A percentile compares a stretch with the other conserved stretches of the same genome.
Conservation (phyloP, 2,888 invertebrate species). For the Thereva nobilitata region DNA sequence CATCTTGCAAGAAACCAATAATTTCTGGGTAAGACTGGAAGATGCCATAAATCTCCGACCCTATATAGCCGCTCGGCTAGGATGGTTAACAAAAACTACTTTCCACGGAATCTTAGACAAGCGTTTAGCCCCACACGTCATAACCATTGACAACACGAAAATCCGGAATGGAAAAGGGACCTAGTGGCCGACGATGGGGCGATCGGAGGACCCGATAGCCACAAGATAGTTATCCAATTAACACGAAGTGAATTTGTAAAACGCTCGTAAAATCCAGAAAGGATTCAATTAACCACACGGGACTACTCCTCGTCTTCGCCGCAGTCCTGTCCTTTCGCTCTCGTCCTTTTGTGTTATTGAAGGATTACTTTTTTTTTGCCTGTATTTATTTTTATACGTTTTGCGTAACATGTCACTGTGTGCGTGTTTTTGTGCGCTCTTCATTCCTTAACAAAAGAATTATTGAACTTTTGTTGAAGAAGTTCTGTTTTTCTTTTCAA, state of each 20-base stretch:
- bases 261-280: slow-evolving; percentile 36
- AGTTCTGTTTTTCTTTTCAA: neutral
- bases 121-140: slow-evolving; percentile 24
- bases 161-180: neutral
- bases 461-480: neutral
- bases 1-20: slow-evolving; percentile 31
- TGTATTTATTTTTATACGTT: slow-evolving; percentile 29
- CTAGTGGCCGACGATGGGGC: slow-evolving; percentile 2
- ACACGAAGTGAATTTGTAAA: slow-evolving; percentile 38
- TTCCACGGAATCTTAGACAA: slow-evolving; percentile 18
- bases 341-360: neutral
- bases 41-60: slow-evolving; percentile 29
- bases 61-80: neutral
- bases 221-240: slow-evolving; percentile 37
- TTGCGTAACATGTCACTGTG: slow-evolving; percentile 27
- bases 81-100: slow-evolving; percentile 17
- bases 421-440: neutral
- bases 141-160: slow-evolving; percentile 29
- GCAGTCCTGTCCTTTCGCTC: neutral
- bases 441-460: neutral
- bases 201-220: slow-evolving; percentile 16
- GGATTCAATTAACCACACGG: slow-evolving; percentile 35
- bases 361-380: neutral
- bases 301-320: slow-evolving; percentile 35
- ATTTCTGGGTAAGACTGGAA: slow-evolving; percentile 34